phyloP scores from a whole-genome alignment of 2,888 invertebrate genomes.

The Phyllotreta striolata region DNA sequence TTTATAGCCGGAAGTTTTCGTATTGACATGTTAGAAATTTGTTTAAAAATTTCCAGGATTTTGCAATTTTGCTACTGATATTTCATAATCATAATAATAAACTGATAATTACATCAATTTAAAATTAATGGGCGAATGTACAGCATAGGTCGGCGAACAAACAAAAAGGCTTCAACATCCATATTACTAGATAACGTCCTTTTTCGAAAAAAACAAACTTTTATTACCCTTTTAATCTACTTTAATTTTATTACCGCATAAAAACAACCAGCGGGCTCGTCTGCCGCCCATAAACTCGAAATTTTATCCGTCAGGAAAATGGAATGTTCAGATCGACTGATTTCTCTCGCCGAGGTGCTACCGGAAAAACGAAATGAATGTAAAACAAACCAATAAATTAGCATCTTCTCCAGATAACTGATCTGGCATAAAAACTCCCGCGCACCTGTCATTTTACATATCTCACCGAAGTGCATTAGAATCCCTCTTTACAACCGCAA shows the following conservation, averaged over 20 bases:
- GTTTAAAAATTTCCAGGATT: too few relatives aligned
- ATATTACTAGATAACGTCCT: conserved; percentile 25
- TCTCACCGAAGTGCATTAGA: conserved; percentile 7
- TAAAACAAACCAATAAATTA: too few relatives aligned
- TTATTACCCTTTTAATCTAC: conserved; percentile 27
- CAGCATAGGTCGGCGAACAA: conserved; percentile 16
- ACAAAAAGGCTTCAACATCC: conserved; percentile 2
- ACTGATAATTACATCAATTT: background rate
- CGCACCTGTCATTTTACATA: conserved; percentile 6
- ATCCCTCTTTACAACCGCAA: conserved; percentile 18
- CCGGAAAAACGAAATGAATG: too few relatives aligned
- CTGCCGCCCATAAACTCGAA: conserved; percentile 6
- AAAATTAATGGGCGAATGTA: conserved; percentile 14
- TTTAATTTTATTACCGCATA: conserved; percentile 22
- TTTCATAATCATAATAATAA: too few relatives aligned
- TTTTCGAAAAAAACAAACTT: background rate
- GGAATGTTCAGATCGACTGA: conserved; percentile 2
- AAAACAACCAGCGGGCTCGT: conserved; percentile 20
- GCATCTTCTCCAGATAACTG: too few relatives aligned
- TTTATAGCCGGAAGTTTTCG: too few relatives aligned
- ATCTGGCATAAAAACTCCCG: too few relatives aligned
- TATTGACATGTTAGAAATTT: too few relatives aligned
- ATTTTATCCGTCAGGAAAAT: conserved; percentile 7
- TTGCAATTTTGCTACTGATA: too few relatives aligned
- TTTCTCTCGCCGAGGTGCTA: too few relatives aligned